Conservation (phyloP, 2,797 vertebrate species). For the Betta splendens region DNA sequence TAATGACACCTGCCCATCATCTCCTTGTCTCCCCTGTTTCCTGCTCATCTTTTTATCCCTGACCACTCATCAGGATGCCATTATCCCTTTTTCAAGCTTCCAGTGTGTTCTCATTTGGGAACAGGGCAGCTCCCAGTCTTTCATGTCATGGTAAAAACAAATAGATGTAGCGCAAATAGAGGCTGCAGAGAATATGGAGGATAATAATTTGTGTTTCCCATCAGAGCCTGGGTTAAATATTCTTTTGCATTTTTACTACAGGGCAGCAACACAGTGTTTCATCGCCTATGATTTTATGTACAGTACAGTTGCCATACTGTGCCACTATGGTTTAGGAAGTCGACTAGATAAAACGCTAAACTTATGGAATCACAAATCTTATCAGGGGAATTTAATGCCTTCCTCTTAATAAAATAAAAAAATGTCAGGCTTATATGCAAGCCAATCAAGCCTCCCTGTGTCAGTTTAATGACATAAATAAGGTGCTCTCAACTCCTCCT, state of each 20-base stretch:
- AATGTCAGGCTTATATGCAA: slow-evolving; percentile 43
- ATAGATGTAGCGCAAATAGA: slow-evolving; percentile 15
- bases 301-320: slow-evolving; percentile 13
- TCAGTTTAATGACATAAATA: slow-evolving; percentile 33
- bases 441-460: slow-evolving; percentile 37
- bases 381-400: slow-evolving; percentile 23
- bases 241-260: slow-evolving; percentile 21
- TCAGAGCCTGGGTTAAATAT: slow-evolving; percentile 32
- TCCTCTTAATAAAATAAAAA: no score
- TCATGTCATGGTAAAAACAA: slow-evolving; percentile 7
- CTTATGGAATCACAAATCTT: slow-evolving; percentile 27
- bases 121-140: slow-evolving; percentile 9
- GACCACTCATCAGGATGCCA: slow-evolving; percentile 22
- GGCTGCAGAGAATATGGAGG: not conserved
- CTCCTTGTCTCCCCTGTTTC: not conserved
- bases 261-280: slow-evolving; percentile 13
- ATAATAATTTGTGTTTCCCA: slow-evolving; percentile 6
- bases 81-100: slow-evolving; percentile 27
- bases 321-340: not conserved
- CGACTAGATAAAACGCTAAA: slow-evolving; percentile 7
- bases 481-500: slow-evolving; percentile 25
- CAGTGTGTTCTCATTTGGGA: not conserved
- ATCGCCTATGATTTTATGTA: slow-evolving; percentile 26
- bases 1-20: slow-evolving; percentile 74
- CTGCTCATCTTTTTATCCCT: slow-evolving; percentile 30